A percentile compares a stretch with the other conserved stretches of the same genome.
Evolutionary conservation across 1,140 invertebrate species (phyloP).

Genomic region (Lepidurus arcticus): DNA sequence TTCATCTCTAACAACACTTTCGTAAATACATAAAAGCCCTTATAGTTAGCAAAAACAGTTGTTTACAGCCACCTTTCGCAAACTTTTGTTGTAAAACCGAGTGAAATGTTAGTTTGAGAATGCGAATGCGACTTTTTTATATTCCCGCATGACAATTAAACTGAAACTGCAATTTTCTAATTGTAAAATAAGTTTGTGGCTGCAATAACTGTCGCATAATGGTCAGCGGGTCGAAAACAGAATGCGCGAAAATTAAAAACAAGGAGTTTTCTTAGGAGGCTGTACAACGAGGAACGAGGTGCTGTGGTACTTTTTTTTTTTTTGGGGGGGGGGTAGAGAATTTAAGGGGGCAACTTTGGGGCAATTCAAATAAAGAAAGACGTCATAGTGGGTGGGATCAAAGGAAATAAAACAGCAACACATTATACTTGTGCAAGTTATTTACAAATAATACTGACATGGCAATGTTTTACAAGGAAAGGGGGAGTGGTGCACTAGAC

Average conservation of each 20-base stretch:
- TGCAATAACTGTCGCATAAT: not conserved
- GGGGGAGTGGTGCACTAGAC: not conserved
- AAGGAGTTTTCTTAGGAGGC: not conserved
- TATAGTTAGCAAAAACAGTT: not conserved
- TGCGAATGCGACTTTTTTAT: too few relatives aligned
- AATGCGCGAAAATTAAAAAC: not conserved
- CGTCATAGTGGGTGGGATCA: not conserved
- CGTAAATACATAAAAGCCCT: slow-evolving; percentile 10
- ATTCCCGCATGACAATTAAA: too few relatives aligned
- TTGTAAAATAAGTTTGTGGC: too few relatives aligned
- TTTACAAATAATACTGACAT: slow-evolving; percentile 2
- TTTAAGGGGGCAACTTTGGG: too few relatives aligned
- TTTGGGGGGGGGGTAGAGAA: too few relatives aligned
- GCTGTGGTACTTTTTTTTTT: not conserved
- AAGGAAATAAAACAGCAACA: not conserved
- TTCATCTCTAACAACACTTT: not conserved
- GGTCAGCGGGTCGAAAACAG: not conserved
- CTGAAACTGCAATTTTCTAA: too few relatives aligned
- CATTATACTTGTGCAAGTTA: not conserved
- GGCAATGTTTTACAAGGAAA: not conserved
- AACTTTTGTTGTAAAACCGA: too few relatives aligned
- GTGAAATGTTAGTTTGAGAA: too few relatives aligned
- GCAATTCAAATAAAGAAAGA: not conserved
- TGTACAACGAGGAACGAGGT: slow-evolving; percentile 10
- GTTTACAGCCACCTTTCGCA: not conserved